Conservation (phyloP, 2,888 invertebrate species). For the Drosophila borealis region DNA sequence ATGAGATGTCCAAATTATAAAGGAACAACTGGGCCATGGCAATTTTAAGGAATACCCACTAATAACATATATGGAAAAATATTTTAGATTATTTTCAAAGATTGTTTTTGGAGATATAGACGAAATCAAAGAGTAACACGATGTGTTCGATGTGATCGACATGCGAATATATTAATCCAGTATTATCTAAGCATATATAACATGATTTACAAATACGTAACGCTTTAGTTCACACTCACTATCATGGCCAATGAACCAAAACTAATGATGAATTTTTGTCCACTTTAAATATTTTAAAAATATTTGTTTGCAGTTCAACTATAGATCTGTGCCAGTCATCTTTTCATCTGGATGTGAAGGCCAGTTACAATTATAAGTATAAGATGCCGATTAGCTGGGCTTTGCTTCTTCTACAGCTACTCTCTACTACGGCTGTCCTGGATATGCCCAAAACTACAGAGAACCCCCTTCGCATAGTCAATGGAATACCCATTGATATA, state of each 20-base stretch:
- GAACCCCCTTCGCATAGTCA: not conserved
- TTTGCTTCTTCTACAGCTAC: not conserved
- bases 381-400: not conserved
- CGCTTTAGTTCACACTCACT: not conserved
- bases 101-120: too few species aligned
- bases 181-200: too few species aligned
- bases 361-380: not conserved
- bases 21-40: too few species aligned
- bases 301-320: too few species aligned
- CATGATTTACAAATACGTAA: not conserved
- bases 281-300: not conserved
- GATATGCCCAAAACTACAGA: not conserved
- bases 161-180: too few species aligned
- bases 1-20: too few species aligned
- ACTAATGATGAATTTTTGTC: not conserved
- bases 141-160: too few species aligned
- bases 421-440: not conserved
- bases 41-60: too few species aligned
- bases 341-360: too few species aligned
- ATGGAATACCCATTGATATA: not conserved
- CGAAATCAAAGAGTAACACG: too few species aligned
- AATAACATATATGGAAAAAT: too few species aligned
- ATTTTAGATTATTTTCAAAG: too few species aligned
- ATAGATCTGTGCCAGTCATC: not conserved
- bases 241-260: not conserved